Evolutionary conservation across 2,797 vertebrate genomes (phyloP).

Genomic region (Crypturellus tataupa): DNA sequence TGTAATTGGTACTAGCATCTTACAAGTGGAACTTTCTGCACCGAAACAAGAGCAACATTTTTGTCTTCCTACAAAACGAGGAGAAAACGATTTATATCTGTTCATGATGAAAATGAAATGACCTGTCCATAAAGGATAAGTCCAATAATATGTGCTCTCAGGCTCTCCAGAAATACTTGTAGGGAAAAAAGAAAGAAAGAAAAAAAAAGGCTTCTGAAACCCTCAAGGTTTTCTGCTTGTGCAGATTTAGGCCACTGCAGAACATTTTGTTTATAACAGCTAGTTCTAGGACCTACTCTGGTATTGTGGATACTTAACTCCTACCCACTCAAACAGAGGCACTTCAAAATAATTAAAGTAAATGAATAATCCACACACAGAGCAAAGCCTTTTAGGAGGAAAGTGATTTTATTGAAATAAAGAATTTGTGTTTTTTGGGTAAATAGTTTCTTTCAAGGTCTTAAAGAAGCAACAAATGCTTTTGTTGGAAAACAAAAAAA

Average conservation of each 20-base stretch:
- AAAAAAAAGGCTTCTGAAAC: neutral
- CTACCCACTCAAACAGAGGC: constrained; percentile 22
- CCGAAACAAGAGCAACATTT: neutral
- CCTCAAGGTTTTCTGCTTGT: neutral
- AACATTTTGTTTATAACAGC: constrained; percentile 23
- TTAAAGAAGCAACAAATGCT: constrained; percentile 26
- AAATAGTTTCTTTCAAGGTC: constrained; percentile 44
- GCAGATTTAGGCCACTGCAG: neutral
- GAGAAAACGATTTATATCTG: neutral
- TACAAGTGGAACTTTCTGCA: neutral
- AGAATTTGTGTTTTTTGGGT: neutral
- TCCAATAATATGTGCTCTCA: neutral
- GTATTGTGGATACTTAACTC: constrained; percentile 39
- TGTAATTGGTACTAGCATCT: neutral
- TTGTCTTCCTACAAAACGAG: neutral
- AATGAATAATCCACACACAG: constrained; percentile 39
- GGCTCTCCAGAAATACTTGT: neutral
- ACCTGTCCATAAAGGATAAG: neutral
- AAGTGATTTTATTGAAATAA: constrained; percentile 31
- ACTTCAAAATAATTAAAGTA: constrained; percentile 65
- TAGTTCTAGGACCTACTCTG: constrained; percentile 33
- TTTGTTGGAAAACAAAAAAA: constrained; percentile 28
- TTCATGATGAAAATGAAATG: neutral
- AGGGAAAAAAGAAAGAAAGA: neutral
- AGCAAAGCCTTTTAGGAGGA: constrained; percentile 39